Evolutionary conservation across 2,113 vertebrate species (phyloP).

Genomic region (Xenopus laevis): DNA sequence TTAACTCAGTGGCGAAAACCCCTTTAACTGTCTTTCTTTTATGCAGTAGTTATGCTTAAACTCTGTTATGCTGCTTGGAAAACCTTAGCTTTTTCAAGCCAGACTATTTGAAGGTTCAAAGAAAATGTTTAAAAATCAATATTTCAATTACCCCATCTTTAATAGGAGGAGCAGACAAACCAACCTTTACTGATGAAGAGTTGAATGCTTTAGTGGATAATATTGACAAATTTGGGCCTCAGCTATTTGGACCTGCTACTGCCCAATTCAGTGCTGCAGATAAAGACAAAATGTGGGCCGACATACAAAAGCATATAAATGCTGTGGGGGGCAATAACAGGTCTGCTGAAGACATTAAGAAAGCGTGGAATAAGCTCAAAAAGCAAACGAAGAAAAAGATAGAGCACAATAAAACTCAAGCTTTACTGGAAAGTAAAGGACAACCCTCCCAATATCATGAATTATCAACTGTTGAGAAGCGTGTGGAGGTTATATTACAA

Average conservation of each 20-base stretch:
- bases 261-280: constrained; percentile 24
- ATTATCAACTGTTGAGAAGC: constrained; percentile 24
- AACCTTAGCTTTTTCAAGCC: not conserved
- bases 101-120: not conserved
- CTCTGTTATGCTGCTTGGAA: not conserved
- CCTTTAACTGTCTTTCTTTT: too few relatives aligned
- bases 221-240: constrained; percentile 36
- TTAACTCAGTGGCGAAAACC: too few relatives aligned
- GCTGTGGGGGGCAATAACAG: constrained; percentile 38
- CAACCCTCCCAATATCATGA: not conserved
- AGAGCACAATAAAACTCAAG: constrained; percentile 31
- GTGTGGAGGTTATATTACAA: constrained; percentile 35
- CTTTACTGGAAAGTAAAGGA: constrained; percentile 26
- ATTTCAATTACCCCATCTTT: constrained; percentile 34
- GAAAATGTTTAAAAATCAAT: constrained; percentile 15
- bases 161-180: constrained; percentile 28
- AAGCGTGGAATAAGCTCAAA: constrained; percentile 36
- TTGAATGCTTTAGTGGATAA: constrained; percentile 38
- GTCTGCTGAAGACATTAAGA: constrained; percentile 33
- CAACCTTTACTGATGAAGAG: constrained; percentile 28
- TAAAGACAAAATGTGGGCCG: constrained; percentile 35
- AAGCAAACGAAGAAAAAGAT: constrained; percentile 35
- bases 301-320: constrained; percentile 37
- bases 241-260: constrained; percentile 9
- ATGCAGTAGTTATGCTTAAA: too few relatives aligned